These are phyloP conservation scores for Orchestia grillus DNA, from an alignment of 1,140 invertebrate species.

Conservation along the genomic window DNA sequence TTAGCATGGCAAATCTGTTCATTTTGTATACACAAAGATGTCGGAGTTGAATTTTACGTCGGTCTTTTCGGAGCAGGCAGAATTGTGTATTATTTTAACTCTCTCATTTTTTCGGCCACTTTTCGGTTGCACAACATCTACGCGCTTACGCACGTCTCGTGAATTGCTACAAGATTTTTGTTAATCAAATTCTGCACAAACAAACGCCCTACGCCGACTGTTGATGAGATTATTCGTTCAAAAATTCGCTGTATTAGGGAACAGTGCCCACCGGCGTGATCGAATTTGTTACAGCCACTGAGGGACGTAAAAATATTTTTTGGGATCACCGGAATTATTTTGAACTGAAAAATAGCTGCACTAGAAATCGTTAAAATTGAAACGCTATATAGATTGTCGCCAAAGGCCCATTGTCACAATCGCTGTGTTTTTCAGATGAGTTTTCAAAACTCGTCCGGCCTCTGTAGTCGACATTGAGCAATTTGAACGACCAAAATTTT, in stretches of 20 bases:
- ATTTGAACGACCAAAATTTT: constrained; percentile 31
- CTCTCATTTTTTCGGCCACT: not conserved
- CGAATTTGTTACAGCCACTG: too few species aligned
- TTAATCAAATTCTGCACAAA: too few species aligned
- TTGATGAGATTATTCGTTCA: too few species aligned
- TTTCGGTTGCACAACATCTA: not conserved
- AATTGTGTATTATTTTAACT: not conserved
- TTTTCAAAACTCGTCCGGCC: not conserved
- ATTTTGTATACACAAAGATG: not conserved
- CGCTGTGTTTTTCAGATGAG: not conserved
- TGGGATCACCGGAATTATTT: not conserved
- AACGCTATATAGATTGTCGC: not conserved
- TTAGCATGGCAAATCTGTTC: not conserved
- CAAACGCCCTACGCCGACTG: too few species aligned
- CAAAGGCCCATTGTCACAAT: not conserved
- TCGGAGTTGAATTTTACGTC: not conserved
- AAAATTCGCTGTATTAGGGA: too few species aligned
- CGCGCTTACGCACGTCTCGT: not conserved
- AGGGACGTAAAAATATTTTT: too few species aligned
- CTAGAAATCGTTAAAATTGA: not conserved
- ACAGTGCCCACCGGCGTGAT: too few species aligned
- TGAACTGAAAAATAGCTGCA: not conserved
- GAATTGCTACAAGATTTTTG: too few species aligned
- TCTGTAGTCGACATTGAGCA: not conserved
- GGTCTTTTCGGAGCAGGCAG: not conserved